Evolutionary conservation across 30 jellyfish, hydroid and myxozoan genomes (phyloP), one percentile per base, ranked within the genome.

Genomic region (Hydractinia echinata): DNA sequence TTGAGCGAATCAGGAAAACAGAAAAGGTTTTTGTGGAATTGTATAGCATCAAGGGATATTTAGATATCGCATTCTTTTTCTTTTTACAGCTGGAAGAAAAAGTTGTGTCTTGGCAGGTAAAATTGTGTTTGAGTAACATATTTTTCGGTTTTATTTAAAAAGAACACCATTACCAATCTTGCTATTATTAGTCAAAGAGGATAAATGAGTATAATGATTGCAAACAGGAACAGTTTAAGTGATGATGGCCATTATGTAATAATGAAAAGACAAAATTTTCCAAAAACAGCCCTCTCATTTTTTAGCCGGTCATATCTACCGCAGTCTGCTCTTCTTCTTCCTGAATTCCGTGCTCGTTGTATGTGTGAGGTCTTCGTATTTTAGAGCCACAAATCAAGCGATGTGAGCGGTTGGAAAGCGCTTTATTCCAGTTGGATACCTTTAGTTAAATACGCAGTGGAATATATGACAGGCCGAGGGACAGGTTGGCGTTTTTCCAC

Each of bases 401-500:
- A 80, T 20, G 1, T 54, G 6, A 61, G 87, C 67, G 52, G 69
- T 11, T 80, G 87, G 87, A 80, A 80, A 67, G 54, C 87, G 0
- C 67, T 80, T 54, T 80, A 80, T 39, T 81, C 88, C 7, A 60
- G 83, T 6, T 90, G 97, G 97, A 50, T 88, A 4, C 90, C 85
- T 48, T 71, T 86, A 18, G 85, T 90, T 15, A n/a, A 61, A 20
- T 84, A 83, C 18, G 95, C 95, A 20, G 67, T 90, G 85, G 84
- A 83, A 7, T 90, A 85, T 84, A 76, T 90, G 80, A 72, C 90
- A 54, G 97, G 97, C 1, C 55, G 76, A n/a, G 82, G 82, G 19
- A 74, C 72, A 49, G 82, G 97, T 90, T 44, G 53, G 89, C 18
- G 73, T n/a, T 52, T 55, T 21, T 21, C 19, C 77, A 78, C 61